Base-by-base conservation (phyloP, 2,797 vertebrate species). In the Austrolebias charrua region DNA sequence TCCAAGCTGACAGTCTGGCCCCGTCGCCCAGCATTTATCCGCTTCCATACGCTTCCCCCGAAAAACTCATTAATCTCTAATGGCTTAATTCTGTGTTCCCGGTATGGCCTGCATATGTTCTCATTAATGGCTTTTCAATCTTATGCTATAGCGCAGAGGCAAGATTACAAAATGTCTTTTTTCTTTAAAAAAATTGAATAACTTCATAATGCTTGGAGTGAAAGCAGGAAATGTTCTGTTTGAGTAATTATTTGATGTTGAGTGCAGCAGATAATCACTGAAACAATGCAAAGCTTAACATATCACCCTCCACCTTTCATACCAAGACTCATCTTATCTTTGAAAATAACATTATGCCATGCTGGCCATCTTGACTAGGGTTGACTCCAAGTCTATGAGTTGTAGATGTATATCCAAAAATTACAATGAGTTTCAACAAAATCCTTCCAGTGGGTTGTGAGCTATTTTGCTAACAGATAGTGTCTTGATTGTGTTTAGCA, bases 1-100 rank as follows among this genome's bases (percentile, higher is more conserved):
- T 85, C 63, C 53, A 29, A 66, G 73, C 60, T 67, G 71, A 80
- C 81, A 78, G 75, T 71, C 86, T 77, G 80, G 80, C 71, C 79
- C 71, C 18, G 62, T 76, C 64, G 42, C 78, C 73, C 76, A 50
- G 74, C 72, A 72, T 82, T 89, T 84, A 83, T 86, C 85, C 83
- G 77, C 73, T 71, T 79, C 79, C 71, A 43, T 71, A 73, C 70
- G 24, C 77, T 59, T 24, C 52, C 63, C 73, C 71, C 57, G 15
- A 76, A 79, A 88, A 91, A 83, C 83, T 88, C 83, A 91, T 92
- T 91, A 88, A 88, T 91, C 84, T 90, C 80, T 84, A 86, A 91
- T 89, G 88, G 75, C 67, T 86, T 85, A 75, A 83, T 86, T 88
- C 79, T 67, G 75, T 87, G 78, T 88, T 88, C 60, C 76, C 74